Percentiles rank a stretch among this genome's conserved stretches.
phyloP scores from a whole-genome alignment of 2,797 vertebrate genomes.

The Coregonus sp. region DNA sequence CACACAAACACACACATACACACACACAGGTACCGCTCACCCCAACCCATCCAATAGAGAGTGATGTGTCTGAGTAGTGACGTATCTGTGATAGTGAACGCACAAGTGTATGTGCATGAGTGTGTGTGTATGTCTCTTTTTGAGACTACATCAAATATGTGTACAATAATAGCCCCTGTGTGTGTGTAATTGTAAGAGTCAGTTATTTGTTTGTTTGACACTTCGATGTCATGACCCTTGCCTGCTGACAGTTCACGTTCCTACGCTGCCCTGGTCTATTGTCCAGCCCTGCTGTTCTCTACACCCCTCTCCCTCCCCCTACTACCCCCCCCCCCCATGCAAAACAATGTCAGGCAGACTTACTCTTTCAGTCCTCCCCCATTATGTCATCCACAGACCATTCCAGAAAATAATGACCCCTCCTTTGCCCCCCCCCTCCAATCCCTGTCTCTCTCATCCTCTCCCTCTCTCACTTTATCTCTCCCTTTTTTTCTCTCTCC shows the following conservation, averaged over 20 bases:
- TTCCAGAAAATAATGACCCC: background rate
- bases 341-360: slow-evolving; percentile 93
- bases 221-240: slow-evolving; percentile 76
- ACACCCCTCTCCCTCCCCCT: slow-evolving; percentile 13
- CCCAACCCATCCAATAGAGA: background rate
- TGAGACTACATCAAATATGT: background rate
- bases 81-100: slow-evolving; percentile 27
- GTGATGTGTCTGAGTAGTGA: slow-evolving; percentile 4
- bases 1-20: slow-evolving; percentile 20
- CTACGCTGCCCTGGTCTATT: background rate
- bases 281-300: slow-evolving; percentile 2
- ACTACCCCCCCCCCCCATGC: slow-evolving; percentile 52
- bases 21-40: background rate
- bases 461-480: slow-evolving; percentile 38
- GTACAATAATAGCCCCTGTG: slow-evolving; percentile 77
- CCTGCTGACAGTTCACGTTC: slow-evolving; percentile 73
- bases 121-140: slow-evolving; percentile 9
- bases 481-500: slow-evolving; percentile 28
- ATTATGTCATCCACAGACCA: slow-evolving; percentile 6
- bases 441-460: slow-evolving; percentile 52
- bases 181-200: slow-evolving; percentile 74
- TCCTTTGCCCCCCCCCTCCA: slow-evolving; percentile 56
- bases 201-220: slow-evolving; percentile 77
- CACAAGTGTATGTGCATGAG: slow-evolving; percentile 1
- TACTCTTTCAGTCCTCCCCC: slow-evolving; percentile 77